Percentiles rank a stretch among this genome's conserved stretches.
Evolutionary conservation across 64 coral and sea anemone species (phyloP).

Genomic region (Exaiptasia diaphana): DNA sequence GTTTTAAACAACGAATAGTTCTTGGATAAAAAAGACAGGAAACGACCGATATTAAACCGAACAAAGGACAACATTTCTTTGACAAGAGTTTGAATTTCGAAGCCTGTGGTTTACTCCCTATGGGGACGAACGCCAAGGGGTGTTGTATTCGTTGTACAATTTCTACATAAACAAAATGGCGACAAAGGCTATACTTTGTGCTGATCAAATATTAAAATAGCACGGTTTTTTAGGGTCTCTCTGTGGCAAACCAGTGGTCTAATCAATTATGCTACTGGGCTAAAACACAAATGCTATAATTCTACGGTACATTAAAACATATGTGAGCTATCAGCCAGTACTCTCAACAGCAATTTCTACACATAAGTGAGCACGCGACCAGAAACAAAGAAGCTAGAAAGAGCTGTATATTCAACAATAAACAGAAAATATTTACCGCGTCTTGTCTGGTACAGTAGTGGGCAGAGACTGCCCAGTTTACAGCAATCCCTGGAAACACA

Average conservation of each 20-base stretch:
- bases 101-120: slow-evolving; percentile 12
- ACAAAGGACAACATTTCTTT: neutral
- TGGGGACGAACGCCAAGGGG: no score
- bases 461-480: slow-evolving; percentile 71
- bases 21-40: neutral
- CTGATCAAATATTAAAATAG: neutral
- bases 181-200: no score
- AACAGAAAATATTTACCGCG: no score
- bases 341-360: no score
- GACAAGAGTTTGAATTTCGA: slow-evolving; percentile 2
- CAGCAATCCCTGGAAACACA: slow-evolving; percentile 28
- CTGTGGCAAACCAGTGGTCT: neutral
- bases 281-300: neutral
- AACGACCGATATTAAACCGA: neutral
- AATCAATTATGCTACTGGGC: neutral
- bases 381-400: no score
- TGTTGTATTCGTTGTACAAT: no score
- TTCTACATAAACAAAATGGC: no score
- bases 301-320: no score
- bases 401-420: no score
- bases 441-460: slow-evolving; percentile 5
- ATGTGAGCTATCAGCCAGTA: no score
- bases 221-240: neutral
- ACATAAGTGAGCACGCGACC: no score
- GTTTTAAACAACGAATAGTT: slow-evolving; percentile 19